These are phyloP conservation scores for Stichodactyla mertensii DNA, from an alignment of 64 coral and sea anemone genomes.

Conservation along the genomic window DNA sequence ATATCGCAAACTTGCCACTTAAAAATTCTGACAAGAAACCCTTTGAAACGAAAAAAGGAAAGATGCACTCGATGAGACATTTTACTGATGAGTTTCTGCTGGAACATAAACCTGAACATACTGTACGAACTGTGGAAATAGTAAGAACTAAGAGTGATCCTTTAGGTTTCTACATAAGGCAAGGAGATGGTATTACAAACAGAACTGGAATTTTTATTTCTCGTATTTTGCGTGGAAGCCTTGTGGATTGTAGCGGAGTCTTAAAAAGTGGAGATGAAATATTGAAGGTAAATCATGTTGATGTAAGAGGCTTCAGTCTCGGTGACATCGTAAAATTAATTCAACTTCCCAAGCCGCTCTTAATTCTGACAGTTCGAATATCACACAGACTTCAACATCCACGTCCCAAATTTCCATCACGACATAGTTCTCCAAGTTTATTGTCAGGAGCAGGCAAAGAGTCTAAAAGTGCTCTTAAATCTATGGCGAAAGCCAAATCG, in stretches of 20 bases:
- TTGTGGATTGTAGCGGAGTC: conserved; percentile 57
- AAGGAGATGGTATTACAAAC: conserved; percentile 60
- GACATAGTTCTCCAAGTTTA: conserved; percentile 20
- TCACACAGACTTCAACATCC: background rate
- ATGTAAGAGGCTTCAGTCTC: conserved; percentile 49
- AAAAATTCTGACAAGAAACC: background rate
- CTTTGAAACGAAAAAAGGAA: conserved; percentile 1
- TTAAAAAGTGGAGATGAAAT: conserved; percentile 88
- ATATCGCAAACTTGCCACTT: background rate
- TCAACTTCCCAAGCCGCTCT: conserved; percentile 56
- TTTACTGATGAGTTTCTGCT: conserved; percentile 1
- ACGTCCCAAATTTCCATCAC: background rate
- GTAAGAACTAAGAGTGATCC: conserved; percentile 47
- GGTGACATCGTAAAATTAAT: conserved; percentile 79
- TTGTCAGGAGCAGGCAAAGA: background rate
- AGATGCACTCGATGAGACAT: conserved; percentile 6
- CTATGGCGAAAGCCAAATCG: conserved; percentile 24
- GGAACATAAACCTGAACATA: background rate
- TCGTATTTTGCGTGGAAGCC: conserved; percentile 56
- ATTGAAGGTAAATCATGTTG: conserved; percentile 61
- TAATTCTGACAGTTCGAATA: conserved; percentile 62
- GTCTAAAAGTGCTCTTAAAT: conserved; percentile 2
- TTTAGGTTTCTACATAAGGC: conserved; percentile 78
- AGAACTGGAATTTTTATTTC: conserved; percentile 78
- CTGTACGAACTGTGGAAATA: conserved; percentile 60